These are phyloP conservation scores for Lindbergichthys nudifrons DNA, from an alignment of 2,797 vertebrate species.

Conservation along the genomic window DNA sequence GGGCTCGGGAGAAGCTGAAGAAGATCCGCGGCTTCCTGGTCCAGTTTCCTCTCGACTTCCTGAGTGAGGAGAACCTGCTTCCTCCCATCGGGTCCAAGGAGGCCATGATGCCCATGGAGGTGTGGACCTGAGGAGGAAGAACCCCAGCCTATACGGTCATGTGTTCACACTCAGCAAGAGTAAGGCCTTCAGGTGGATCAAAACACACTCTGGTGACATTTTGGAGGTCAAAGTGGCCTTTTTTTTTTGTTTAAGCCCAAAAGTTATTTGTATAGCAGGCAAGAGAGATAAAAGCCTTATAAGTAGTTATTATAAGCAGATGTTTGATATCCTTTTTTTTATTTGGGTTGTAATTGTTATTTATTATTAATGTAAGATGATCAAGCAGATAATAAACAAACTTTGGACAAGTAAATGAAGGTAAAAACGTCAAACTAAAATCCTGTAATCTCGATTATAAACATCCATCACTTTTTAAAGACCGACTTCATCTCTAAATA, in stretches of 20 bases:
- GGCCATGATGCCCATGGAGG: slow-evolving; percentile 96
- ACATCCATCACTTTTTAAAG: too few relatives aligned
- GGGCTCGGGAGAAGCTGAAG: slow-evolving; percentile 91
- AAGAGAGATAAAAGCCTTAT: neutral
- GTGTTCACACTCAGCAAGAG: neutral
- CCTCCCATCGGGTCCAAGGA: slow-evolving; percentile 96
- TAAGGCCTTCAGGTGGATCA: neutral
- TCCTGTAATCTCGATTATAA: too few relatives aligned
- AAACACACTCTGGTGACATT: neutral
- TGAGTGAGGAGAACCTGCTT: slow-evolving; percentile 91
- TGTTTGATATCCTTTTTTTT: neutral
- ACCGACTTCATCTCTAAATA: too few relatives aligned
- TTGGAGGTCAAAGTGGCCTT: slow-evolving; percentile 14
- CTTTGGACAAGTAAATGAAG: too few relatives aligned
- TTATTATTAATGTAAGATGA: neutral
- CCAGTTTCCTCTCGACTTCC: slow-evolving; percentile 94
- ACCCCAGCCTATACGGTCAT: neutral
- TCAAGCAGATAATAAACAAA: neutral
- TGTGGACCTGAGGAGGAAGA: slow-evolving; percentile 89
- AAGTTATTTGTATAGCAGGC: neutral
- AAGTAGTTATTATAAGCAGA: too few relatives aligned
- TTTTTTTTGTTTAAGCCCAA: neutral
- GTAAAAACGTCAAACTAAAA: too few relatives aligned
- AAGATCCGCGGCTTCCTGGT: slow-evolving; percentile 96
- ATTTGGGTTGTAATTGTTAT: too few relatives aligned